A percentile compares a stretch with the other conserved stretches of the same genome.
Conservation (phyloP, 53 echinoderm and acorn worm genomes). For the Patiria pectinifera region DNA sequence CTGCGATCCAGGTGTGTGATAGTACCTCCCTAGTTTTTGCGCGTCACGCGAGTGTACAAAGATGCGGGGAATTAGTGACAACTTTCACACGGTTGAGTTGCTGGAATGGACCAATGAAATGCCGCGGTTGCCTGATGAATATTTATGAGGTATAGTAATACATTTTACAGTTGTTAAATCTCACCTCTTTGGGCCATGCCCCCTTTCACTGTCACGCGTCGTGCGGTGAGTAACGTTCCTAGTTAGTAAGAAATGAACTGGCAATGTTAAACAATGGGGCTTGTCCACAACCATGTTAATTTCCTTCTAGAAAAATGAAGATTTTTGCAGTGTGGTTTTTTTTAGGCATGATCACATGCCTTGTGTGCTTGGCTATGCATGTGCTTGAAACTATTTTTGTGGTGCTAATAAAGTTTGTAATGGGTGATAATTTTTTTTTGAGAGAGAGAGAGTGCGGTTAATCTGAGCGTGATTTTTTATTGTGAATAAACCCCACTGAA, state of each 20-base stretch:
- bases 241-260: constrained; percentile 61
- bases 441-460: no score
- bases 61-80: no score
- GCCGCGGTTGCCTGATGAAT: no score
- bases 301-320: neutral
- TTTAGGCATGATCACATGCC: neutral
- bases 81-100: no score
- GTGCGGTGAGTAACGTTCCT: constrained; percentile 25
- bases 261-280: constrained; percentile 44
- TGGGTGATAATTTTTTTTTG: neutral
- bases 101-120: no score
- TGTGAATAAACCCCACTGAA: constrained; percentile 48
- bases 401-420: no score
- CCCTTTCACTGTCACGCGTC: constrained; percentile 40
- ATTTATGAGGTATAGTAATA: no score
- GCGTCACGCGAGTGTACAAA: no score
- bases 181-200: constrained; percentile 43
- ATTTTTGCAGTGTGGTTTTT: neutral
- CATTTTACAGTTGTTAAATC: neutral
- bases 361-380: neutral
- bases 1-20: no score
- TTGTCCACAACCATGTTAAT: constrained; percentile 18
- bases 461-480: neutral
- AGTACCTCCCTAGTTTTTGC: no score
- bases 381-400: neutral